Percentiles rank a stretch among this genome's conserved stretches.
These are phyloP conservation scores for Drosophila kohkoa DNA, from an alignment of 1,140 invertebrate species.

Conservation along the genomic window DNA sequence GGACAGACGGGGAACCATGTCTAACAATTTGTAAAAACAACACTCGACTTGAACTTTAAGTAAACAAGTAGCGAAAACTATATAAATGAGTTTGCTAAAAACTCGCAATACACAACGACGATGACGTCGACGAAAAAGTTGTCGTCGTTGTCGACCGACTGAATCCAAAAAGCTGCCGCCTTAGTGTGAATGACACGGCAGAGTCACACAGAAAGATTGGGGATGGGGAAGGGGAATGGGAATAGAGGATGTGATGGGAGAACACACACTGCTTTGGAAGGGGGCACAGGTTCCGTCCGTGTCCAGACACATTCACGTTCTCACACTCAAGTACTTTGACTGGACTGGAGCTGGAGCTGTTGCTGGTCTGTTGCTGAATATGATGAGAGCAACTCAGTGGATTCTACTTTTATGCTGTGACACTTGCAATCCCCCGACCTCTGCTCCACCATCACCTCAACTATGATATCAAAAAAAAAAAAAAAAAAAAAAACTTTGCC, in stretches of 20 bases:
- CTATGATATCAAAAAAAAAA: conserved; percentile 72
- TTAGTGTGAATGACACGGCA: conserved; percentile 75
- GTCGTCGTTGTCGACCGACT: conserved; percentile 32
- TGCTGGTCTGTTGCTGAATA: conserved; percentile 2
- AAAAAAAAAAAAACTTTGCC: conserved; percentile 75
- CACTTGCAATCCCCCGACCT: conserved; percentile 55
- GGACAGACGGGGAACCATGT: conserved; percentile 31
- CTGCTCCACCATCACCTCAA: conserved; percentile 6
- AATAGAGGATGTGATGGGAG: not conserved
- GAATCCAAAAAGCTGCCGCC: conserved; percentile 42
- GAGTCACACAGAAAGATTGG: conserved; percentile 5
- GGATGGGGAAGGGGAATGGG: conserved; percentile 1
- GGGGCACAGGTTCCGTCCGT: conserved; percentile 48
- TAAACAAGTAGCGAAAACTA: conserved; percentile 79
- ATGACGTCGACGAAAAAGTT: conserved; percentile 49
- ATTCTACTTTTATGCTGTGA: conserved; percentile 77
- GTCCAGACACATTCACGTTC: conserved; percentile 69
- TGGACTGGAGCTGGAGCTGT: not conserved
- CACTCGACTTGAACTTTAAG: conserved; percentile 81
- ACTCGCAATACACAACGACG: conserved; percentile 42
- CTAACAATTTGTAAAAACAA: conserved; percentile 84
- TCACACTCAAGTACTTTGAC: conserved; percentile 59
- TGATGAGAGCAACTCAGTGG: conserved; percentile 45
- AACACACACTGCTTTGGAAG: conserved; percentile 29
- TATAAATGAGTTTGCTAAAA: conserved; percentile 82